Percentiles rank a stretch among this genome's conserved stretches.
These are phyloP conservation scores for Engraulis encrasicolus DNA, from an alignment of 2,113 vertebrate genomes.

Conservation along the genomic window DNA sequence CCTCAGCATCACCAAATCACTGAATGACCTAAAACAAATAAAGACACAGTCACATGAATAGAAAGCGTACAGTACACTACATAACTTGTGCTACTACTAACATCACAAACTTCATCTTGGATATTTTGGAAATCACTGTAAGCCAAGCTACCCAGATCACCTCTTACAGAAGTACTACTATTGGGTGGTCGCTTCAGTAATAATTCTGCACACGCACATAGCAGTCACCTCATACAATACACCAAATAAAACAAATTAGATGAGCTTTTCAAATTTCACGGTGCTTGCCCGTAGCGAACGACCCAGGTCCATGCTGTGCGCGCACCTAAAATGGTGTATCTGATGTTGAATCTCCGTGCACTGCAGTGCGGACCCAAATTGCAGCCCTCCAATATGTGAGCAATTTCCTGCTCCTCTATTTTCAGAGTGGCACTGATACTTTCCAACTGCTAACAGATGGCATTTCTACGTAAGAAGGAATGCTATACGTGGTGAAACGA, in stretches of 20 bases:
- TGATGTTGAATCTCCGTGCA: not conserved
- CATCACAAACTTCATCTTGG: too few species aligned
- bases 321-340: not conserved
- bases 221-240: not conserved
- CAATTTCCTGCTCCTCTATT: conserved; percentile 54
- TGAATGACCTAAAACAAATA: conserved; percentile 44
- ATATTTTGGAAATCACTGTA: too few species aligned
- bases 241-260: conserved; percentile 20
- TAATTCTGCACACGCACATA: not conserved
- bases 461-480: conserved; percentile 4
- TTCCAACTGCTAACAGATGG: conserved; percentile 47
- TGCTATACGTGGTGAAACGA: not conserved
- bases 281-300: not conserved
- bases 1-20: conserved; percentile 52
- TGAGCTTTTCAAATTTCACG: not conserved
- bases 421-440: conserved; percentile 45
- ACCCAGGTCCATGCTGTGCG: not conserved
- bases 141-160: too few species aligned
- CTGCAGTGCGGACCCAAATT: conserved; percentile 29
- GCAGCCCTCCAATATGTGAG: conserved; percentile 33
- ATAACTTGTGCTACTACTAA: too few species aligned
- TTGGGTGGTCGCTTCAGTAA: too few species aligned
- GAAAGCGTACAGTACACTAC: too few species aligned
- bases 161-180: too few species aligned
- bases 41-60: not conserved